Percentiles rank a stretch among this genome's conserved stretches.
Evolutionary conservation across 2,888 invertebrate species (phyloP).

Genomic region (Protula sp.): DNA sequence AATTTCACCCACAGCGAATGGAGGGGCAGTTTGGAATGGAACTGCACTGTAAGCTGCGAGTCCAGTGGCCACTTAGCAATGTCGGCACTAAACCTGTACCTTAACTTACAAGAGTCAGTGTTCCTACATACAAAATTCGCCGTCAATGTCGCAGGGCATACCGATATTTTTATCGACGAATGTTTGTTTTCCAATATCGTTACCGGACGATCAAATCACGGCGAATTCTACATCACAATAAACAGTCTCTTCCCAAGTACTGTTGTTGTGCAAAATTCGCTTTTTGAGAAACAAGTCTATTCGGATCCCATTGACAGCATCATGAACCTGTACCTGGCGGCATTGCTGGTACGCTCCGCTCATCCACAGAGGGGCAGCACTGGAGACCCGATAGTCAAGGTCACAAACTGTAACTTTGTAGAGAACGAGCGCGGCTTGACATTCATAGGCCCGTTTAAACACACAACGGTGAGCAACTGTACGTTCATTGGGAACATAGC

Average conservation of each 20-base stretch:
- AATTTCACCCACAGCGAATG: slow-evolving; percentile 1
- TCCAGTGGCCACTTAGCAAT: slow-evolving; percentile 5
- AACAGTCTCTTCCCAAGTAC: slow-evolving; percentile 4
- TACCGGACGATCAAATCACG: slow-evolving; percentile 1
- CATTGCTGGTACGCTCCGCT: slow-evolving; percentile 15
- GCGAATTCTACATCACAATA: slow-evolving; percentile 20
- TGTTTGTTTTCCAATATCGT: not conserved
- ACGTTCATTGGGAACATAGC: slow-evolving; percentile 12
- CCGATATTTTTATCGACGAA: slow-evolving; percentile 1
- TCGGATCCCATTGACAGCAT: slow-evolving; percentile 15
- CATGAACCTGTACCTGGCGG: slow-evolving; percentile 23
- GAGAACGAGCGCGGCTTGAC: slow-evolving; percentile 20
- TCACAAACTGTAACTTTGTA: slow-evolving; percentile 7
- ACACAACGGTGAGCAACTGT: not conserved
- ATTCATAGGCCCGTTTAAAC: slow-evolving; percentile 11
- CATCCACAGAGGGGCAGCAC: not conserved
- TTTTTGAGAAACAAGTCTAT: slow-evolving; percentile 17
- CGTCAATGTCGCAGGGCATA: not conserved
- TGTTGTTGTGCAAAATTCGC: slow-evolving; percentile 12
- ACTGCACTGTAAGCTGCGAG: slow-evolving; percentile 4
- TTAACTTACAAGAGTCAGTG: slow-evolving; percentile 2
- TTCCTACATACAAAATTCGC: slow-evolving; percentile 7
- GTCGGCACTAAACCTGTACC: not conserved
- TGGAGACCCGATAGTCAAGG: slow-evolving; percentile 6
- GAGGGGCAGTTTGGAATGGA: slow-evolving; percentile 8